Percentiles rank a stretch among this genome's conserved stretches.
Evolutionary conservation across 2,113 vertebrate genomes (phyloP).

Genomic region (Austrofundulus limnaeus): DNA sequence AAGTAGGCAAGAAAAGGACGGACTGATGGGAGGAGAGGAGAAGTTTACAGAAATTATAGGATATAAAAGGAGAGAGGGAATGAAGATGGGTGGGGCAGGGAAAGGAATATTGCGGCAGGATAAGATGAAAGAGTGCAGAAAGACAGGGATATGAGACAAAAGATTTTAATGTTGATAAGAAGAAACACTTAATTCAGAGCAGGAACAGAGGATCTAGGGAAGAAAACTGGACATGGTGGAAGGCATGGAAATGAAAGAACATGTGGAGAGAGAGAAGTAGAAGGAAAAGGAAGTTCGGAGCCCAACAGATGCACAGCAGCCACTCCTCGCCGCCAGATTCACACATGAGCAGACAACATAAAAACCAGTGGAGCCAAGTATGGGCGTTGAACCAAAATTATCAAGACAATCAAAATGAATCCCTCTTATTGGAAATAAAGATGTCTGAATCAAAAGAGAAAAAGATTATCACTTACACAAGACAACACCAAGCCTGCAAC

Average conservation of each 20-base stretch:
- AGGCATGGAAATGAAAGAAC: slow-evolving; percentile 5
- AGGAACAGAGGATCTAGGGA: not conserved
- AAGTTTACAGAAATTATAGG: not conserved
- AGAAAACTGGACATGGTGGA: not conserved
- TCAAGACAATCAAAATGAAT: not conserved
- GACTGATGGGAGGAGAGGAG: not conserved
- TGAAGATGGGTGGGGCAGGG: not conserved
- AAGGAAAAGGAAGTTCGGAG: slow-evolving; percentile 13
- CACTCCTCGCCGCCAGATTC: slow-evolving; percentile 17
- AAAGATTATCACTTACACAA: too few species aligned
- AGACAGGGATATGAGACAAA: slow-evolving; percentile 1
- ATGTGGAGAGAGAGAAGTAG: slow-evolving; percentile 1
- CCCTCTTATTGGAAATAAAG: too few species aligned
- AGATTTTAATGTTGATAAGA: not conserved
- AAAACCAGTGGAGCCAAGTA: not conserved
- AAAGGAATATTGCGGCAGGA: not conserved
- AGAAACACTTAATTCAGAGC: not conserved
- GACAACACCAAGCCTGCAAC: too few species aligned
- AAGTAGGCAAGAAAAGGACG: not conserved
- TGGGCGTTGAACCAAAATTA: not conserved
- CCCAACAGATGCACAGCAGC: slow-evolving; percentile 57
- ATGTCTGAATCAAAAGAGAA: too few species aligned
- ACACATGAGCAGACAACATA: not conserved
- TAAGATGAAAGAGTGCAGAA: not conserved
- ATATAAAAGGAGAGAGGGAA: not conserved